phyloP scores from a whole-genome alignment of 2,797 vertebrate genomes.

The Gambelia wislizenii region DNA sequence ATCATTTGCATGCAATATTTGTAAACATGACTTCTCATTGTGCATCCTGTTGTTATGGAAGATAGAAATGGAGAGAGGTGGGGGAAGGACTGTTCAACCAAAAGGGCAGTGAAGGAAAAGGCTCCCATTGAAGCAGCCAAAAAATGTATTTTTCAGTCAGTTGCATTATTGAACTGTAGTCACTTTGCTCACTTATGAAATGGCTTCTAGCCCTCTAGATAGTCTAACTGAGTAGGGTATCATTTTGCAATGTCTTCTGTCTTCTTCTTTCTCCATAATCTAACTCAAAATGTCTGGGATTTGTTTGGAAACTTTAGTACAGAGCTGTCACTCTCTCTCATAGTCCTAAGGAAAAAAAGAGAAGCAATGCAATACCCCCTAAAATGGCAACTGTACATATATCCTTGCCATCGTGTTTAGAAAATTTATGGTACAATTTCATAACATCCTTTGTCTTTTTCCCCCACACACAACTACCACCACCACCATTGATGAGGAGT shows the following conservation, averaged over 20 bases:
- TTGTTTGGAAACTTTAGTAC: background rate
- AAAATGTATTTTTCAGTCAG: constrained; percentile 4
- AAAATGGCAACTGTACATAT: background rate
- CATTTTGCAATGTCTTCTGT: background rate
- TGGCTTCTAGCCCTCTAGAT: constrained; percentile 13
- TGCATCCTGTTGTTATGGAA: constrained; percentile 66
- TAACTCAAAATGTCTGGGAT: constrained; percentile 18
- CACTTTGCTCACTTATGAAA: constrained; percentile 9
- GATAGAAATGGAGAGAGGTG: constrained; percentile 58
- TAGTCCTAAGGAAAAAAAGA: background rate
- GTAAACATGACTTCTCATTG: constrained; percentile 71
- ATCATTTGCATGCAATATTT: constrained; percentile 75
- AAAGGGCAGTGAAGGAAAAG: constrained; percentile 38
- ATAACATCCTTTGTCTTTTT: too few species aligned
- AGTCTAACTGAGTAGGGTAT: background rate
- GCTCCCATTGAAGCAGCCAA: background rate
- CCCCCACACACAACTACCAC: too few species aligned
- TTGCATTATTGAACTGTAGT: constrained; percentile 11
- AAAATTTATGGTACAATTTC: background rate
- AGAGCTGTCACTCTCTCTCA: background rate
- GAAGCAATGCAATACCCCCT: background rate
- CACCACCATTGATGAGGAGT: background rate
- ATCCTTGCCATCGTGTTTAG: background rate
- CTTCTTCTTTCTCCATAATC: background rate
- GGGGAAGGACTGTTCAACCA: constrained; percentile 55